phyloP scores from a whole-genome alignment of 2,888 invertebrate genomes.

The Opisthograptis luteolata region DNA sequence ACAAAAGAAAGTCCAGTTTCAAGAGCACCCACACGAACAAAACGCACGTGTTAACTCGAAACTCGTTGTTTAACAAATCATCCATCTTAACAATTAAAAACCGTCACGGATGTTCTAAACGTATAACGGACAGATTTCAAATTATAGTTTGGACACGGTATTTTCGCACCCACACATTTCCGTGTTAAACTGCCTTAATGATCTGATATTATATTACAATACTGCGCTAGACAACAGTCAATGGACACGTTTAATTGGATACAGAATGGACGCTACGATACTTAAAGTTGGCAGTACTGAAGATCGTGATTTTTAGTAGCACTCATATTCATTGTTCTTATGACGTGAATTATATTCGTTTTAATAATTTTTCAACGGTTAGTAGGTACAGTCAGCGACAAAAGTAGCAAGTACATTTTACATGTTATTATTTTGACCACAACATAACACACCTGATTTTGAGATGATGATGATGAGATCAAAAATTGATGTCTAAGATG shows the following conservation, averaged over 20 bases:
- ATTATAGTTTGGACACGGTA: conserved; percentile 83
- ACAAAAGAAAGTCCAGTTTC: conserved; percentile 65
- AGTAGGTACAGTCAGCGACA: too few relatives aligned
- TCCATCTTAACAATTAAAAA: conserved; percentile 71
- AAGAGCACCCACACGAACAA: conserved; percentile 53
- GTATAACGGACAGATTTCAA: conserved; percentile 67
- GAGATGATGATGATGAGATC: too few relatives aligned
- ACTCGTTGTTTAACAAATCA: conserved; percentile 72
- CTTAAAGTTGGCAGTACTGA: neutral
- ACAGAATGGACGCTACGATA: conserved; percentile 22
- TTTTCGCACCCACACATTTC: conserved; percentile 83
- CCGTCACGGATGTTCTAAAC: conserved; percentile 67
- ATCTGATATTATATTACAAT: conserved; percentile 79
- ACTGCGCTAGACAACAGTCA: conserved; percentile 66
- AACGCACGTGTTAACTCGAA: conserved; percentile 78
- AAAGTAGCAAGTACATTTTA: too few relatives aligned
- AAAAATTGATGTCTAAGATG: too few relatives aligned
- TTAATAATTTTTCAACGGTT: too few relatives aligned
- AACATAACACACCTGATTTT: too few relatives aligned
- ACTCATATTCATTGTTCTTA: too few relatives aligned
- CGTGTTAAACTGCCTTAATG: conserved; percentile 77
- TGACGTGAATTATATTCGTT: too few relatives aligned
- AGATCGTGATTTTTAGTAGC: conserved; percentile 1
- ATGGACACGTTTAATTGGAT: conserved; percentile 51
- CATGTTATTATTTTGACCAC: too few relatives aligned